Conservation (phyloP, 1,140 invertebrate species). For the Aphaenogaster ashmeadi region DNA sequence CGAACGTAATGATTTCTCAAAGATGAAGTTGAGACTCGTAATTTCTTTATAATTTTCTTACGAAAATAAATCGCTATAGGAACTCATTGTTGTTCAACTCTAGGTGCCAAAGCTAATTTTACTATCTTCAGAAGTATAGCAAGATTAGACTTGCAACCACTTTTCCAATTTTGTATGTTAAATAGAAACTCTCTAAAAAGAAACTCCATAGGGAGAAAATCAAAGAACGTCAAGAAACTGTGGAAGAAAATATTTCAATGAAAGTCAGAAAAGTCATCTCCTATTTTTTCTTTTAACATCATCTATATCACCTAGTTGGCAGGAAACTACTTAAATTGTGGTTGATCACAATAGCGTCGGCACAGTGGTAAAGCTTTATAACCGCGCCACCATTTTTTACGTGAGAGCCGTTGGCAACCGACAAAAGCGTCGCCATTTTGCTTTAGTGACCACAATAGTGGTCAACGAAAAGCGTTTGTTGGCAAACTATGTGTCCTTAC, state of each 20-base stretch:
- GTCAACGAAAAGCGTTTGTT: constrained; percentile 32
- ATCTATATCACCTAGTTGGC: constrained; percentile 24
- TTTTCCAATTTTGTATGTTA: not conserved
- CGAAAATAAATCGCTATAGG: not conserved
- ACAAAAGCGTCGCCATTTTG: constrained; percentile 45
- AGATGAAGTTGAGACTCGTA: not conserved
- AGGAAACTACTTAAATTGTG: constrained; percentile 10
- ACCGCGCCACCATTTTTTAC: constrained; percentile 17
- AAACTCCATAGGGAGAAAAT: not conserved
- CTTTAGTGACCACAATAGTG: constrained; percentile 43
- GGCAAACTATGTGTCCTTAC: constrained; percentile 33
- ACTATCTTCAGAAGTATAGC: not conserved
- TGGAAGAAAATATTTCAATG: not conserved
- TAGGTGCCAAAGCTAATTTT: not conserved
- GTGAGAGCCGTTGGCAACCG: not conserved
- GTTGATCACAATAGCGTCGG: constrained; percentile 41
- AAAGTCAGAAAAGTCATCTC: not conserved
- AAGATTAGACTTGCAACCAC: not conserved
- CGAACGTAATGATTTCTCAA: not conserved
- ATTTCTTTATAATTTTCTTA: not conserved
- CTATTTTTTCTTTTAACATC: not conserved
- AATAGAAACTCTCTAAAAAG: not conserved
- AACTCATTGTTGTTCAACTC: not conserved
- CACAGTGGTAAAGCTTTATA: constrained; percentile 26
- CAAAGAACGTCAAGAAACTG: not conserved